Percentiles rank a stretch among this genome's conserved stretches.
Conservation (phyloP, 2,113 vertebrate species). For the Nematolebias whitei region DNA sequence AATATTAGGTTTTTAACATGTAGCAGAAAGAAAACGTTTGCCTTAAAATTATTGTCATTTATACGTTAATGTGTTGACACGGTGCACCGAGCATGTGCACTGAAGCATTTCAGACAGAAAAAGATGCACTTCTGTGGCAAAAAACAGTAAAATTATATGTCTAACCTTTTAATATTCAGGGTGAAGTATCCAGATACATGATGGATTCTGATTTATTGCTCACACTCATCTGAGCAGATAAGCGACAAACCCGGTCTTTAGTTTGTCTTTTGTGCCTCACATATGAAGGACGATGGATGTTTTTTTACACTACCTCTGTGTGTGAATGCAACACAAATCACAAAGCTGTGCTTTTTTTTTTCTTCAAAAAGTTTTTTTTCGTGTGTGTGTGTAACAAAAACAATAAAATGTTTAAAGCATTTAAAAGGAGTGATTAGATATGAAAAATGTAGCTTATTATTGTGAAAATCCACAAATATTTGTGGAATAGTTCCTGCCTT, state of each 20-base stretch:
- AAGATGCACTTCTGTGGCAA: no score
- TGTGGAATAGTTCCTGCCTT: no score
- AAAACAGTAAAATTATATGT: not conserved
- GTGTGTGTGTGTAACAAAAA: slow-evolving; percentile 21
- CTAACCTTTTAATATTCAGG: no score
- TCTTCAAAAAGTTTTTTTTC: slow-evolving; percentile 43
- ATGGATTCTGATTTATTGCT: not conserved
- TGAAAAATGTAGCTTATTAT: not conserved
- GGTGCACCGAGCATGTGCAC: not conserved
- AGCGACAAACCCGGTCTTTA: not conserved
- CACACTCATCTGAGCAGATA: not conserved
- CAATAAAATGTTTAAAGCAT: slow-evolving; percentile 11
- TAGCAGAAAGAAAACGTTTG: slow-evolving; percentile 4
- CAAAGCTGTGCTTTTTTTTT: slow-evolving; percentile 33
- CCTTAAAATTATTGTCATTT: not conserved
- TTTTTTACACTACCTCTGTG: slow-evolving; percentile 49
- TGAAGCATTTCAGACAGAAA: not conserved
- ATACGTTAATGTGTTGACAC: not conserved
- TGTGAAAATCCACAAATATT: not conserved
- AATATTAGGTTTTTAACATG: slow-evolving; percentile 1
- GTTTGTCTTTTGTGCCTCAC: slow-evolving; percentile 2
- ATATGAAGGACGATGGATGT: slow-evolving; percentile 13
- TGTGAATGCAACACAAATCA: slow-evolving; percentile 34
- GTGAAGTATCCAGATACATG: not conserved
- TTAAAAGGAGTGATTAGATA: not conserved